Percentiles rank a stretch among this genome's conserved stretches.
Conservation (phyloP, 2,797 vertebrate species). For the Melanotaenia maccullochi region DNA sequence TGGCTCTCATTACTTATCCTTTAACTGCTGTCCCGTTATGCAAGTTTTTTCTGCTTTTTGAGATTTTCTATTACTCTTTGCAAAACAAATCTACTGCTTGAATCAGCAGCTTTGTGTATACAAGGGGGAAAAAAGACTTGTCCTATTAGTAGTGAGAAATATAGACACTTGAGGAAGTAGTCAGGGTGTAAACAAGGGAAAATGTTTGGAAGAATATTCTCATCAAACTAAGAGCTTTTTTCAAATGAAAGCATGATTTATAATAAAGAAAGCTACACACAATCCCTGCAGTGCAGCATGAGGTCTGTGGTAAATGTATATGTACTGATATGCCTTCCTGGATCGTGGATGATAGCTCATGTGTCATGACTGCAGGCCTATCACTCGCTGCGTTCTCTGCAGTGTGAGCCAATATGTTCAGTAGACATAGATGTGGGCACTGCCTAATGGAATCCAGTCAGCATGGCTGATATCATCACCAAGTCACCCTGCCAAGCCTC, state of each 20-base stretch:
- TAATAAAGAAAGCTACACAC: slow-evolving; percentile 38
- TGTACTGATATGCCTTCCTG: slow-evolving; percentile 60
- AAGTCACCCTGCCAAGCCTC: slow-evolving; percentile 69
- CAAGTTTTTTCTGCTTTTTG: slow-evolving; percentile 49
- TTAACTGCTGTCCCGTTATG: slow-evolving; percentile 70
- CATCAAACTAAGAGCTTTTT: slow-evolving; percentile 34
- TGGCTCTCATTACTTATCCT: slow-evolving; percentile 64
- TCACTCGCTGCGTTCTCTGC: slow-evolving; percentile 53
- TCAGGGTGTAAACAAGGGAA: slow-evolving; percentile 29
- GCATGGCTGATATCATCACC: slow-evolving; percentile 76
- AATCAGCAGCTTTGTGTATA: slow-evolving; percentile 64
- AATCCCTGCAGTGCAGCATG: slow-evolving; percentile 59
- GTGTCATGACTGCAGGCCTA: slow-evolving; percentile 70
- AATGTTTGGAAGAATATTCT: slow-evolving; percentile 12
- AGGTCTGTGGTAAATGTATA: slow-evolving; percentile 60
- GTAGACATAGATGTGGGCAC: slow-evolving; percentile 72
- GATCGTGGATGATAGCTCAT: slow-evolving; percentile 69
- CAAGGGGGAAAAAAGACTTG: slow-evolving; percentile 39
- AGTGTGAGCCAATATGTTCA: slow-evolving; percentile 73
- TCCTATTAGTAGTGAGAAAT: slow-evolving; percentile 63
- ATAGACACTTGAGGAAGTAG: slow-evolving; percentile 44
- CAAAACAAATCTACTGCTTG: slow-evolving; percentile 65
- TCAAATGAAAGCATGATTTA: slow-evolving; percentile 40
- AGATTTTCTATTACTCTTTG: slow-evolving; percentile 57
- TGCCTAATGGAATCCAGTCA: slow-evolving; percentile 83